Evolutionary conservation across 1,140 invertebrate species (phyloP).

Genomic region (Drosophila biarmipes): DNA sequence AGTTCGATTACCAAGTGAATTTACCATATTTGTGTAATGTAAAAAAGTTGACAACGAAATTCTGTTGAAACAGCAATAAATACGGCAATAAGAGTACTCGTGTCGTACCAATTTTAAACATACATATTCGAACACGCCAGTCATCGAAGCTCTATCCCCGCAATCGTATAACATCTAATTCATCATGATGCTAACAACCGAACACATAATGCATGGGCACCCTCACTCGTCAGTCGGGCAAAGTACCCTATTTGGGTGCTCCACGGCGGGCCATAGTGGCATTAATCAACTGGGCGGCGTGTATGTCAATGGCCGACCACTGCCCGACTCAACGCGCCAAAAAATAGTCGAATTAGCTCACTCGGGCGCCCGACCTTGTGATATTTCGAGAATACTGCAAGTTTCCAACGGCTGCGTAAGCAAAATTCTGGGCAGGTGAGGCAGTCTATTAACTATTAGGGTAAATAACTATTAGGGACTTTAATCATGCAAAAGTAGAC

Average conservation of each 20-base stretch:
- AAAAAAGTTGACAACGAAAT: slow-evolving; percentile 15
- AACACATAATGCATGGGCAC: slow-evolving; percentile 83
- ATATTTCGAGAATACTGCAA: slow-evolving; percentile 98
- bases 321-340: slow-evolving; percentile 98
- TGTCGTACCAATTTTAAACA: neutral
- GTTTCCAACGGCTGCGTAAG: slow-evolving; percentile 98
- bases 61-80: neutral
- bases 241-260: slow-evolving; percentile 90
- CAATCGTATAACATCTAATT: neutral
- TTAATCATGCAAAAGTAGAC: neutral
- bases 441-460: neutral
- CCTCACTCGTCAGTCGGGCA: slow-evolving; percentile 85
- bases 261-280: slow-evolving; percentile 95
- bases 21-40: slow-evolving; percentile 5
- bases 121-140: neutral
- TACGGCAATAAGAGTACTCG: neutral
- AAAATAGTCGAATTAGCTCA: slow-evolving; percentile 99
- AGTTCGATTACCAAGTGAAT: slow-evolving; percentile 2
- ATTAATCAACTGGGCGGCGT: slow-evolving; percentile 99
- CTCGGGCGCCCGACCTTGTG: slow-evolving; percentile 97
- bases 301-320: slow-evolving; percentile 98
- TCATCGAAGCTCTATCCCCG: neutral
- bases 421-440: slow-evolving; percentile 97
- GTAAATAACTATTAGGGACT: neutral
- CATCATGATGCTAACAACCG: slow-evolving; percentile 80